Conservation (phyloP, 2,113 vertebrate genomes). For the Opisthocomus hoazin region DNA sequence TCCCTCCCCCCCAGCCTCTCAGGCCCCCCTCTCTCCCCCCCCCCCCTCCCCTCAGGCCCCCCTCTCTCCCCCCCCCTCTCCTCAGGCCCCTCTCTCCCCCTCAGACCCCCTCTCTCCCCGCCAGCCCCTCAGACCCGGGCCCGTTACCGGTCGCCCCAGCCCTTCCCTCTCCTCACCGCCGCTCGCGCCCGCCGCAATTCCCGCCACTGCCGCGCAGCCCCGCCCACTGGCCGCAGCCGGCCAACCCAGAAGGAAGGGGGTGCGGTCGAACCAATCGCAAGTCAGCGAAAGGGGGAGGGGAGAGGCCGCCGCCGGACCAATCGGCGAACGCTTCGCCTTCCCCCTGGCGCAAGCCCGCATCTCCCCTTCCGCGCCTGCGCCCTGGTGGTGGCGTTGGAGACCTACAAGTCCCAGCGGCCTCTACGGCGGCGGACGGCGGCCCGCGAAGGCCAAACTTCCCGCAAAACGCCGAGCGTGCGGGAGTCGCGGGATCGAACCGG, state of each 20-base stretch:
- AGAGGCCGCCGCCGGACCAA: neutral
- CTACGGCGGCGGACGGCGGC: neutral
- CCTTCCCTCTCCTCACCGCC: too few species aligned
- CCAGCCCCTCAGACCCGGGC: neutral
- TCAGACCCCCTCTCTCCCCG: neutral
- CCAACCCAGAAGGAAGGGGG: neutral
- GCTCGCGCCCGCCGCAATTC: neutral
- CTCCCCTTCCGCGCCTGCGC: neutral
- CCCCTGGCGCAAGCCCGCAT: too few species aligned
- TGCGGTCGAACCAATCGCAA: neutral
- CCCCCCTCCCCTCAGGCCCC: neutral
- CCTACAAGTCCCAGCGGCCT: neutral
- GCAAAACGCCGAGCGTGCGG: neutral
- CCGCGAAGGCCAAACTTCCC: neutral
- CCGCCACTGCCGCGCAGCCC: neutral
- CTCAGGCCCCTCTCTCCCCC: neutral
- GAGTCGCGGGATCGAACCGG: rapidly evolving
- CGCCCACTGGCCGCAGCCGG: neutral
- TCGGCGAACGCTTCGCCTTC: too few species aligned
- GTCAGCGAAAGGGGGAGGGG: rapidly evolving
- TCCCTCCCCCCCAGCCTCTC: neutral
- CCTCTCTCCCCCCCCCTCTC: neutral
- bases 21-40: neutral
- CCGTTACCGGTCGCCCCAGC: neutral
- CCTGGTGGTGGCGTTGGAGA: rapidly evolving